Conservation (phyloP, 2,797 vertebrate genomes). For the Cacajao melanocephalus region DNA sequence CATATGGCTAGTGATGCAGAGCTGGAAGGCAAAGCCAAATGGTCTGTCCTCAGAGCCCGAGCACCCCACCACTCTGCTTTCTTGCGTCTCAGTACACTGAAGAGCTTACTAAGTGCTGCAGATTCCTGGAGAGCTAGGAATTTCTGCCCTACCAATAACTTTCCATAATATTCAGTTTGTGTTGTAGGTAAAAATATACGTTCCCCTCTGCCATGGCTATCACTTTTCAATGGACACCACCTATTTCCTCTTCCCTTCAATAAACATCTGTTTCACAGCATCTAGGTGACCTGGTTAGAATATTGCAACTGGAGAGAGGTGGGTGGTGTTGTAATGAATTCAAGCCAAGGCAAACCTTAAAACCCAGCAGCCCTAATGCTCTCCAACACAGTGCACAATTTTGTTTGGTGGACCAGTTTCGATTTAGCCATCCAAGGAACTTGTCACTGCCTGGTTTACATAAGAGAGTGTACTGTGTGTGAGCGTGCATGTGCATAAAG, state of each 20-base stretch:
- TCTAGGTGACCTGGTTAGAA: conserved; percentile 59
- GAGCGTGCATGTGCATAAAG: conserved; percentile 62
- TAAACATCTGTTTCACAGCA: conserved; percentile 57
- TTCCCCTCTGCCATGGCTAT: conserved; percentile 45
- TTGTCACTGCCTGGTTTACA: conserved; percentile 64
- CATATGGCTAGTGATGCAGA: not conserved
- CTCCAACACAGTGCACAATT: conserved; percentile 59
- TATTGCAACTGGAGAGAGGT: conserved; percentile 57
- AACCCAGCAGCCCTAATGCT: conserved; percentile 34
- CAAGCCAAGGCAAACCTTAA: conserved; percentile 54
- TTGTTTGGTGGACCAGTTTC: conserved; percentile 56
- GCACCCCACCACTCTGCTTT: not conserved
- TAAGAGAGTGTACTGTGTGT: conserved; percentile 54
- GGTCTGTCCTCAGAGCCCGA: not conserved
- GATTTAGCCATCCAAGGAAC: conserved; percentile 64
- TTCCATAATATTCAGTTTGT: conserved; percentile 26
- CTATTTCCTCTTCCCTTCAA: conserved; percentile 55
- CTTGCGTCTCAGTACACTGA: not conserved
- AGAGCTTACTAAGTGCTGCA: not conserved
- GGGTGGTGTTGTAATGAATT: conserved; percentile 50
- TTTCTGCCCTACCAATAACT: conserved; percentile 3
- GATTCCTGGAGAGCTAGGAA: conserved; percentile 43
- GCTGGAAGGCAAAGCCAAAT: not conserved
- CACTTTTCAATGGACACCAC: conserved; percentile 52
- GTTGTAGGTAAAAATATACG: conserved; percentile 54